Base-by-base conservation (phyloP, 64 coral and sea anemone genomes). In the Exaiptasia diaphana region DNA sequence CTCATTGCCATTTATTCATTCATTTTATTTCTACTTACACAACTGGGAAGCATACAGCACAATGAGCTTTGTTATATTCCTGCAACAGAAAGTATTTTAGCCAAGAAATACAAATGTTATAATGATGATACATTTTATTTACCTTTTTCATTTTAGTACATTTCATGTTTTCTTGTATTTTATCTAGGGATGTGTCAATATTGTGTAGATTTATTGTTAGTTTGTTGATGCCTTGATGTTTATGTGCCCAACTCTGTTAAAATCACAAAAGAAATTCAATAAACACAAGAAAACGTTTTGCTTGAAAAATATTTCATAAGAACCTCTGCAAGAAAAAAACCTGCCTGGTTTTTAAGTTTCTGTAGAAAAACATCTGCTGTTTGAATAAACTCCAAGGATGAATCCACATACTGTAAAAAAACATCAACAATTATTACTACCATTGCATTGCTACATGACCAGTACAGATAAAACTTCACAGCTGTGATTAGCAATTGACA, bases 1-100 rank as follows among this genome's bases (percentile, higher is more conserved):
- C n/a, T n/a, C n/a, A n/a, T n/a, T n/a, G n/a, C n/a, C 38, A n/a
- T n/a, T n/a, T n/a, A n/a, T n/a, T n/a, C n/a, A n/a, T n/a, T n/a
- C n/a, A n/a, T n/a, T n/a, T n/a, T n/a, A n/a, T n/a, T n/a, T n/a
- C n/a, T n/a, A 65, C 61, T 65, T 65, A 65, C 61, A 65, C 28
- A 18, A 65, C 61, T 65, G 61, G 61, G 21, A 65, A 65, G 30
- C 61, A 65, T 13, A 65, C 31, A 35, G 61, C 61, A 38, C 61
- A 65, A 1, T 18, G 61, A 65, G 61, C 61, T 35, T 65, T 65
- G 18, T 65, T 3, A 65, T 65, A 65, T 65, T 65, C 30, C 61
- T 65, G 9, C 18, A 37, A 65, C 18, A 20, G 32, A 35, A 15
- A 65, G 38, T 1, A 27, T 46, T 6, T 46, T 46, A 6, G 6